phyloP scores from a whole-genome alignment of 2,888 invertebrate species.

The Archips xylosteana region DNA sequence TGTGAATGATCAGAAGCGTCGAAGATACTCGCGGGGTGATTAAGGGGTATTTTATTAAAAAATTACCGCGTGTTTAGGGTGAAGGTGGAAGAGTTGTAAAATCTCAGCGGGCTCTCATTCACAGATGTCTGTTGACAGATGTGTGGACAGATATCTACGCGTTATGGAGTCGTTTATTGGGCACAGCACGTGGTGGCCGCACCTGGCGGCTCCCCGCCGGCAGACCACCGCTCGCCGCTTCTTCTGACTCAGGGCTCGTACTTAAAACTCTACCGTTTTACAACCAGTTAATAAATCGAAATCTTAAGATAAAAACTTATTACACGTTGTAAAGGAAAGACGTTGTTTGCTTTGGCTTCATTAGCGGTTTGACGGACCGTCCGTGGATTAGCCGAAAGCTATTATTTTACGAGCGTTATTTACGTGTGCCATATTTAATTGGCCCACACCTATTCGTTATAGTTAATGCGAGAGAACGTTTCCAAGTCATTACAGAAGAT shows the following conservation, averaged over 20 bases:
- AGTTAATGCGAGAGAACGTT: constrained; percentile 71
- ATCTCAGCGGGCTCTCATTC: constrained; percentile 68
- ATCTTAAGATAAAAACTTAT: constrained; percentile 23
- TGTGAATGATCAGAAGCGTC: constrained; percentile 65
- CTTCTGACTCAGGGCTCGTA: constrained; percentile 48
- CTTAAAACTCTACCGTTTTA: constrained; percentile 55
- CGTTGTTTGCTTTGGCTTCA: constrained; percentile 31
- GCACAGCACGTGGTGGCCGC: constrained; percentile 68
- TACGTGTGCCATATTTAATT: constrained; percentile 77
- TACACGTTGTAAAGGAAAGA: constrained; percentile 25
- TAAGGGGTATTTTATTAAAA: constrained; percentile 59
- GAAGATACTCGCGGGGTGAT: constrained; percentile 64
- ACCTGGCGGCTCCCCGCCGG: constrained; percentile 72
- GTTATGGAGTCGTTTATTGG: constrained; percentile 58
- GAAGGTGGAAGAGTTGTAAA: constrained; percentile 67
- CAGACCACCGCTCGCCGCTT: constrained; percentile 52
- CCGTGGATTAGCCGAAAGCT: constrained; percentile 61
- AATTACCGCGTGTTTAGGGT: constrained; percentile 67
- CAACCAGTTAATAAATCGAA: constrained; percentile 50
- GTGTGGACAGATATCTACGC: constrained; percentile 59
- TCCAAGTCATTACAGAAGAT: constrained; percentile 78
- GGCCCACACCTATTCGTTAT: constrained; percentile 72
- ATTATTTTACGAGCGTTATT: constrained; percentile 69
- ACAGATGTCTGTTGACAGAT: constrained; percentile 66
- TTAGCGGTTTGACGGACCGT: constrained; percentile 5